phyloP scores from a whole-genome alignment of 2,888 invertebrate species.

The Parasteatoda lunata region DNA sequence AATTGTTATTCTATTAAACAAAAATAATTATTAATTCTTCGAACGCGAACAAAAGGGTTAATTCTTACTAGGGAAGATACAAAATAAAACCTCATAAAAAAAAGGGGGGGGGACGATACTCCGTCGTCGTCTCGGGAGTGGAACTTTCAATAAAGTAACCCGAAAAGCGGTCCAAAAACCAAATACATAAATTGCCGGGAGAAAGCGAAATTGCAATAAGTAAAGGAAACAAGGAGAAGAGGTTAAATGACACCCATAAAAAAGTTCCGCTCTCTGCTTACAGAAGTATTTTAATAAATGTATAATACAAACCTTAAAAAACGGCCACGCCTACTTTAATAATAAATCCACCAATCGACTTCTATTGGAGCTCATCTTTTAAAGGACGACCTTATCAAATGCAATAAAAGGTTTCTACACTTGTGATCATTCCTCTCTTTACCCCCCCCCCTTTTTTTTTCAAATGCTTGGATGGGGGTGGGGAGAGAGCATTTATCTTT shows the following conservation, averaged over 20 bases:
- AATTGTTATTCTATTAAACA: no score
- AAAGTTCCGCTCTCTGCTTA: slow-evolving; percentile 4
- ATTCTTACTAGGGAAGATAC: neutral
- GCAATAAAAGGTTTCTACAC: slow-evolving; percentile 55
- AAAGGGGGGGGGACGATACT: no score
- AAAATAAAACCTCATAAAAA: no score
- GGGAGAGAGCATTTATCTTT: slow-evolving; percentile 53
- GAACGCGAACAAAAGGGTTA: neutral
- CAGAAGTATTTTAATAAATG: slow-evolving; percentile 60
- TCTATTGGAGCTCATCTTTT: slow-evolving; percentile 54
- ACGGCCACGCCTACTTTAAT: slow-evolving; percentile 61
- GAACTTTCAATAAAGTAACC: slow-evolving; percentile 25
- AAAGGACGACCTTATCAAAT: slow-evolving; percentile 59
- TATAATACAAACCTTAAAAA: slow-evolving; percentile 41
- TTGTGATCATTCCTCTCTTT: slow-evolving; percentile 42
- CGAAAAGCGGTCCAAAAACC: neutral
- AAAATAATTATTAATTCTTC: no score
- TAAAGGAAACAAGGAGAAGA: slow-evolving; percentile 6
- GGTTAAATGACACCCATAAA: slow-evolving; percentile 22
- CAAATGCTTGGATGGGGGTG: slow-evolving; percentile 24
- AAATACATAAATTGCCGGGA: slow-evolving; percentile 20
- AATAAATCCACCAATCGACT: slow-evolving; percentile 59
- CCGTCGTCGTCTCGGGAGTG: no score
- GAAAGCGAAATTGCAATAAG: slow-evolving; percentile 1
- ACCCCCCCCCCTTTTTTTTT: no score